Evolutionary conservation across 2,113 vertebrate species (phyloP).

Genomic region (Capricornis sumatraensis): DNA sequence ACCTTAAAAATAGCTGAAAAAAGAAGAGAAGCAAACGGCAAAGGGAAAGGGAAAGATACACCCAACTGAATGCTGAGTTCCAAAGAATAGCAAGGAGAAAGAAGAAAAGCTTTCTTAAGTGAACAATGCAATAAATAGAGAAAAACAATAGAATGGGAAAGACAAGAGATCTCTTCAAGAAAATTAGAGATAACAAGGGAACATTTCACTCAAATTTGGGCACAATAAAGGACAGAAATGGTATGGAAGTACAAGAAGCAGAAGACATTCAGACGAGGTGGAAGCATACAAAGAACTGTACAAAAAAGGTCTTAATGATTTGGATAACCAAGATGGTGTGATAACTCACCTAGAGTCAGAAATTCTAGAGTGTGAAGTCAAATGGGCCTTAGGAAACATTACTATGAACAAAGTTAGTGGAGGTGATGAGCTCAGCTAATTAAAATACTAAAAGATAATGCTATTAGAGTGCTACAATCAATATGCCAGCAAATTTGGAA

Average conservation of each 20-base stretch:
- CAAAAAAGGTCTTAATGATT: not conserved
- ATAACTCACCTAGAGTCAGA: not conserved
- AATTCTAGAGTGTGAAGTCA: not conserved
- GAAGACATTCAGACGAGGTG: not conserved
- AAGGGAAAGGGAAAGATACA: not conserved
- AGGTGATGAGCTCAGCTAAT: not conserved
- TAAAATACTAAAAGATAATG: not conserved
- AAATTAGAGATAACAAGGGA: not conserved
- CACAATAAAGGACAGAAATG: not conserved
- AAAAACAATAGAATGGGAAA: not conserved
- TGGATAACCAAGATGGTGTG: not conserved
- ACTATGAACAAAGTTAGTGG: not conserved
- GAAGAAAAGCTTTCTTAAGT: not conserved
- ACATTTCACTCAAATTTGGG: not conserved
- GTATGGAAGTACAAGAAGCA: not conserved
- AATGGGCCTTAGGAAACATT: not conserved
- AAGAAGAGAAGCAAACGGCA: not conserved
- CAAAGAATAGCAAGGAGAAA: not conserved
- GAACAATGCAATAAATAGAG: not conserved
- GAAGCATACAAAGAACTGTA: not conserved
- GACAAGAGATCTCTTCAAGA: not conserved
- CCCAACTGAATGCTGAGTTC: not conserved
- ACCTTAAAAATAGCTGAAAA: not conserved
- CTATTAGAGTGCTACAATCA: not conserved
- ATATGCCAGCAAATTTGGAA: not conserved